Percentiles rank a stretch among this genome's conserved stretches.
These are phyloP conservation scores for Brachionus koreanus DNA, from an alignment of 1,140 invertebrate genomes.

Conservation along the genomic window DNA sequence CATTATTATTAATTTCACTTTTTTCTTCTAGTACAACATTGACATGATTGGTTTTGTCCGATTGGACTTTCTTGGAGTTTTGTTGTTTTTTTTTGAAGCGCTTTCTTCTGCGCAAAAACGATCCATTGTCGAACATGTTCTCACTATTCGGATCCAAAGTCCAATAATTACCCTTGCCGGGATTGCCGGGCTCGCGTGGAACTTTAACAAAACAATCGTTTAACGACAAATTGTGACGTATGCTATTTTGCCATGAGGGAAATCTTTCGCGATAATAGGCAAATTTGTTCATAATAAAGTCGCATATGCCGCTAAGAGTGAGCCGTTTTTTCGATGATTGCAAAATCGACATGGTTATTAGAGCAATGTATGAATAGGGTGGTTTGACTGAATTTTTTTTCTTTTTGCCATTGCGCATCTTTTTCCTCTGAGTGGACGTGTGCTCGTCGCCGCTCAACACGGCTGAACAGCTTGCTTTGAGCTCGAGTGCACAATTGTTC, in stretches of 20 bases:
- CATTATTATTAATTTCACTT: no score
- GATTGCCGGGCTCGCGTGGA: slow-evolving; percentile 92
- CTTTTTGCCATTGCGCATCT: not conserved
- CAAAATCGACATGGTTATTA: slow-evolving; percentile 95
- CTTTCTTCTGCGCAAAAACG: slow-evolving; percentile 86
- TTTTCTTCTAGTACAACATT: no score
- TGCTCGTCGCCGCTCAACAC: not conserved
- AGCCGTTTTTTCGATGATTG: slow-evolving; percentile 94
- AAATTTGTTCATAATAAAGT: slow-evolving; percentile 97
- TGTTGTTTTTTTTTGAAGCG: slow-evolving; percentile 73
- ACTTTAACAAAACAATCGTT: slow-evolving; percentile 99
- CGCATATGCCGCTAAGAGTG: slow-evolving; percentile 93
- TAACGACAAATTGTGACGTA: slow-evolving; percentile 90
- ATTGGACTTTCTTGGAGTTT: no score
- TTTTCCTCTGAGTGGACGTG: not conserved
- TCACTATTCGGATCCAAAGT: slow-evolving; percentile 90
- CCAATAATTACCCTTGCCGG: slow-evolving; percentile 98
- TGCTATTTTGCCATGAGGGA: slow-evolving; percentile 71
- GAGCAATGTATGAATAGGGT: slow-evolving; percentile 92
- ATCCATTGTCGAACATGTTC: slow-evolving; percentile 99
- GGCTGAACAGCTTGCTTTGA: not conserved
- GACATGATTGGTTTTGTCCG: no score
- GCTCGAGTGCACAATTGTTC: not conserved
- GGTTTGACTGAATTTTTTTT: slow-evolving; percentile 69
- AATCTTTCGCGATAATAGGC: slow-evolving; percentile 58